phyloP scores from a whole-genome alignment of 2,113 vertebrate genomes.

The Xenopus tropicalis region DNA sequence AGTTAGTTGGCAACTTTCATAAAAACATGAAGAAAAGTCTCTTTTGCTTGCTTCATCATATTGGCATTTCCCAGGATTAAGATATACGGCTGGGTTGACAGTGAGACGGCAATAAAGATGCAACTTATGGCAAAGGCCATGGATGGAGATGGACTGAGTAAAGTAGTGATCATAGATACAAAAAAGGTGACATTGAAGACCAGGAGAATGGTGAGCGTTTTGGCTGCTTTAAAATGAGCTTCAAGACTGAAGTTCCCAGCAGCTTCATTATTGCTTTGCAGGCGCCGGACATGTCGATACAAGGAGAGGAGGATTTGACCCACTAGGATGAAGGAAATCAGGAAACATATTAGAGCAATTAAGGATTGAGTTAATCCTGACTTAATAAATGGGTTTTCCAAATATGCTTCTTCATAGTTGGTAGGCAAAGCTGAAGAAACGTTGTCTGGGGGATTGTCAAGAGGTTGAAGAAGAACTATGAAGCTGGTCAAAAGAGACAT shows the following conservation, averaged over 20 bases:
- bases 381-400: not conserved
- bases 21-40: not conserved
- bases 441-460: too few relatives aligned
- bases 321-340: not conserved
- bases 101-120: not conserved
- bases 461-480: too few relatives aligned
- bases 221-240: conserved; percentile 10
- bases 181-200: not conserved
- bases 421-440: too few relatives aligned
- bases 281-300: not conserved
- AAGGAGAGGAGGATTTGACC: not conserved
- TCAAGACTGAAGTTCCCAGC: not conserved
- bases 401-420: too few relatives aligned
- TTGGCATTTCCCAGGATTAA: conserved; percentile 8
- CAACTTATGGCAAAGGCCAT: not conserved
- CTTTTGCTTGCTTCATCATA: conserved; percentile 1
- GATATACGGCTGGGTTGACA: not conserved
- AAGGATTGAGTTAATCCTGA: not conserved
- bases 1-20: too few relatives aligned
- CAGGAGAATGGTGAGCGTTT: not conserved
- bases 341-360: not conserved
- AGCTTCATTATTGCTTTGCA: not conserved
- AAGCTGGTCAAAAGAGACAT: too few relatives aligned
- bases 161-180: not conserved
- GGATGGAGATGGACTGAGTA: not conserved